Conservation (phyloP, 2,113 vertebrate genomes). For the Procavia capensis region DNA sequence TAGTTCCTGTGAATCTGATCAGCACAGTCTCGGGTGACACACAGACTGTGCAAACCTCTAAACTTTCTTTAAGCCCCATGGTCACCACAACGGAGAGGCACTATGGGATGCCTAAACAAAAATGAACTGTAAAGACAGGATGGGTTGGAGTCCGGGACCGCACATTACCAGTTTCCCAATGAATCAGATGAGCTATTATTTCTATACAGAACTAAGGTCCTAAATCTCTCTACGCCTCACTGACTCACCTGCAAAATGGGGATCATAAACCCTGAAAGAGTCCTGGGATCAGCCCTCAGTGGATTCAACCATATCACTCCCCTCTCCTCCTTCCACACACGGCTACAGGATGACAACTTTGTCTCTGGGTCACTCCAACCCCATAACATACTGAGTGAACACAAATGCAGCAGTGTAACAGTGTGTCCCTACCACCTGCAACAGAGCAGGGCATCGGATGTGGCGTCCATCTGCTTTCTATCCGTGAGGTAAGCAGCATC, state of each 20-base stretch:
- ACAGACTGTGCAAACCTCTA: background rate
- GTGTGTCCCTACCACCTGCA: background rate
- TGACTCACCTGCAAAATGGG: background rate
- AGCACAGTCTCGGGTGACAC: background rate
- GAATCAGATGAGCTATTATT: background rate
- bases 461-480: background rate
- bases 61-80: background rate
- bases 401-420: background rate
- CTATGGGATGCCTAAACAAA: background rate
- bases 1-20: background rate
- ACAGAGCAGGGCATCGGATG: background rate
- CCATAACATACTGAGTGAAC: background rate
- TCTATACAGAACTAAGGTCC: background rate
- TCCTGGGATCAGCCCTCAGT: rapidly evolving
- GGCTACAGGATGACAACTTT: background rate
- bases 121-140: background rate
- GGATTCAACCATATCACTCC: background rate
- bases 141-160: background rate
- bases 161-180: background rate
- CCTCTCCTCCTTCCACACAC: background rate
- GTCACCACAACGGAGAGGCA: background rate
- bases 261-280: background rate
- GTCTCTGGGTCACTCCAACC: background rate
- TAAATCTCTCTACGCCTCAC: background rate
- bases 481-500: no score